Evolutionary conservation across 2,888 invertebrate genomes (phyloP).

Genomic region (Aphodius granarius): DNA sequence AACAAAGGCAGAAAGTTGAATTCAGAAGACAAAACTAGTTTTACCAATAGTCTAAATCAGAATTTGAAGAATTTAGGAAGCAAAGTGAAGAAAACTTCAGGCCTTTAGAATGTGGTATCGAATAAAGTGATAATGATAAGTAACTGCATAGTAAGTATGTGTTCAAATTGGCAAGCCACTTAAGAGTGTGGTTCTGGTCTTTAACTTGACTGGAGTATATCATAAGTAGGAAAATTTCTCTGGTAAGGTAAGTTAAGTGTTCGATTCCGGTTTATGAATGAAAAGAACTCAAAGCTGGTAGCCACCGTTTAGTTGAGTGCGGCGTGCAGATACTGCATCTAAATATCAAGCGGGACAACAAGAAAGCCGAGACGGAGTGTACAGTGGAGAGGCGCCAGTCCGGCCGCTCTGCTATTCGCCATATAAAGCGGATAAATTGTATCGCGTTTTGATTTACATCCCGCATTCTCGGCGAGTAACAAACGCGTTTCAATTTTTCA

Average conservation of each 20-base stretch:
- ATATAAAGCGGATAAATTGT: constrained; percentile 54
- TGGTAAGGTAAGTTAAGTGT: background rate
- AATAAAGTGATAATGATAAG: background rate
- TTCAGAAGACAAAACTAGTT: background rate
- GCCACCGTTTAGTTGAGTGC: constrained; percentile 24
- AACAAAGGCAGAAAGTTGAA: too few relatives aligned
- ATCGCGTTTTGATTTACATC: constrained; percentile 55
- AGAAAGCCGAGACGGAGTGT: constrained; percentile 16
- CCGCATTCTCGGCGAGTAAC: constrained; percentile 52
- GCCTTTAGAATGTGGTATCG: too few relatives aligned
- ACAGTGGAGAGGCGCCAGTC: constrained; percentile 46
- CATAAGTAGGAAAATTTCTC: background rate
- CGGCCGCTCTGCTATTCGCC: constrained; percentile 46
- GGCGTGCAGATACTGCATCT: constrained; percentile 1
- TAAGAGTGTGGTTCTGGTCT: background rate
- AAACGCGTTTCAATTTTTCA: constrained; percentile 54
- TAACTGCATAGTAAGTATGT: background rate
- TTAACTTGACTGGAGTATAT: background rate
- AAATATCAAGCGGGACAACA: background rate
- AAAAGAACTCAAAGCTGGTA: constrained; percentile 36
- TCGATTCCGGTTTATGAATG: constrained; percentile 34
- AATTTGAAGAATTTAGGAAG: background rate
- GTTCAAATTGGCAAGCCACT: background rate
- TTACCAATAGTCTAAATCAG: background rate
- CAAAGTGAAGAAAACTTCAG: background rate